Evolutionary conservation across 2,797 vertebrate species (phyloP).

Genomic region (Chromis chromis): DNA sequence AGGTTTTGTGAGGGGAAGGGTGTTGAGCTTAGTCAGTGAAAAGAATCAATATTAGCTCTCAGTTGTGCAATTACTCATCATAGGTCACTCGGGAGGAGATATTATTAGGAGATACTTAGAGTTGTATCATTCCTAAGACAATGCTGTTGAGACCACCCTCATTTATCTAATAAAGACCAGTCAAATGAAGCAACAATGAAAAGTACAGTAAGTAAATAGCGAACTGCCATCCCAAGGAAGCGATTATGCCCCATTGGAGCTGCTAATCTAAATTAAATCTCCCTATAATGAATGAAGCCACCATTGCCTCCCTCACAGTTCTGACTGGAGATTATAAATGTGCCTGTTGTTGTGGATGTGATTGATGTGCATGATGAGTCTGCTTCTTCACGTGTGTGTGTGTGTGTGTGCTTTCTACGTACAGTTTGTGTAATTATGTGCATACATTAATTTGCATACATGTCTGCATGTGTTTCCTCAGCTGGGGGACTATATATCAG

Average conservation of each 20-base stretch:
- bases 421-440: conserved; percentile 4
- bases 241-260: conserved; percentile 71
- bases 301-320: conserved; percentile 69
- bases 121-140: conserved; percentile 64
- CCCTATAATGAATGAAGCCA: conserved; percentile 78
- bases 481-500: conserved; percentile 88
- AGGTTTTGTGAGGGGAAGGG: conserved; percentile 33
- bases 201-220: conserved; percentile 79
- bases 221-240: conserved; percentile 71
- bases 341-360: conserved; percentile 66
- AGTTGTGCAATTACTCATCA: conserved; percentile 61
- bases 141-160: conserved; percentile 60
- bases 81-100: conserved; percentile 57
- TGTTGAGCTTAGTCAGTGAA: conserved; percentile 51
- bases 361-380: conserved; percentile 65
- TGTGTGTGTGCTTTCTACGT: neutral
- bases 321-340: conserved; percentile 73
- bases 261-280: conserved; percentile 86
- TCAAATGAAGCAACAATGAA: conserved; percentile 71
- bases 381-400: conserved; percentile 7
- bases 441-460: neutral
- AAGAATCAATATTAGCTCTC: conserved; percentile 63
- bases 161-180: conserved; percentile 57
- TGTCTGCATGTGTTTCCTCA: conserved; percentile 62
- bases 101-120: conserved; percentile 59